Percentiles rank a stretch among this genome's conserved stretches.
These are phyloP conservation scores for Ptychadena robeensis DNA, from an alignment of 2,797 vertebrate genomes.

Conservation along the genomic window DNA sequence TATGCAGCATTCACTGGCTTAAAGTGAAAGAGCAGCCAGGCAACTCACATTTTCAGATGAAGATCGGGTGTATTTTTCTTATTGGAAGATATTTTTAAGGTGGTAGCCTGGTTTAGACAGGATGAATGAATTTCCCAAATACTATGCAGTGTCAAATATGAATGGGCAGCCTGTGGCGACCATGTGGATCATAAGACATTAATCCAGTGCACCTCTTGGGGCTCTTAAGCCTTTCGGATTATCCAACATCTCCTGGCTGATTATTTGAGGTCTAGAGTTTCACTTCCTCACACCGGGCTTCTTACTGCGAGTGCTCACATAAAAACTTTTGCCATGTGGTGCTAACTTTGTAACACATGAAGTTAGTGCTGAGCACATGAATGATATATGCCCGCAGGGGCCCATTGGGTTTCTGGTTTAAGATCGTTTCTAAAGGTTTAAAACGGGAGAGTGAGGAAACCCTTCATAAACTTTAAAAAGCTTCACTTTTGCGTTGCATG, in stretches of 20 bases:
- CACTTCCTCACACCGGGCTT: constrained; percentile 20
- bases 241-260: neutral
- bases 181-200: constrained; percentile 11
- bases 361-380: neutral
- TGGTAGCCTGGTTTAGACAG: no score
- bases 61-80: no score
- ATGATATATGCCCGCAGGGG: neutral
- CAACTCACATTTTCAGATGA: no score
- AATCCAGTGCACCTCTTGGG: neutral
- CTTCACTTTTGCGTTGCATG: neutral
- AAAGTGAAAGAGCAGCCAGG: no score
- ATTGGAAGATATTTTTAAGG: no score
- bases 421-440: neutral
- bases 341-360: constrained; percentile 17
- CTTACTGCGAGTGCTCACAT: neutral
- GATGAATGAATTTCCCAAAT: constrained; percentile 4
- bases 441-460: neutral
- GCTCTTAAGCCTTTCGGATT: constrained; percentile 2
- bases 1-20: no score
- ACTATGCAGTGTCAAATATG: constrained; percentile 9
- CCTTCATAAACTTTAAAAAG: constrained; percentile 3
- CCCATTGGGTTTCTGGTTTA: neutral
- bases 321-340: neutral
- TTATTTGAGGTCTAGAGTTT: constrained; percentile 24
- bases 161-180: neutral